phyloP scores from a whole-genome alignment of 2,888 invertebrate genomes.

The Heteromyza rotundicornis region DNA sequence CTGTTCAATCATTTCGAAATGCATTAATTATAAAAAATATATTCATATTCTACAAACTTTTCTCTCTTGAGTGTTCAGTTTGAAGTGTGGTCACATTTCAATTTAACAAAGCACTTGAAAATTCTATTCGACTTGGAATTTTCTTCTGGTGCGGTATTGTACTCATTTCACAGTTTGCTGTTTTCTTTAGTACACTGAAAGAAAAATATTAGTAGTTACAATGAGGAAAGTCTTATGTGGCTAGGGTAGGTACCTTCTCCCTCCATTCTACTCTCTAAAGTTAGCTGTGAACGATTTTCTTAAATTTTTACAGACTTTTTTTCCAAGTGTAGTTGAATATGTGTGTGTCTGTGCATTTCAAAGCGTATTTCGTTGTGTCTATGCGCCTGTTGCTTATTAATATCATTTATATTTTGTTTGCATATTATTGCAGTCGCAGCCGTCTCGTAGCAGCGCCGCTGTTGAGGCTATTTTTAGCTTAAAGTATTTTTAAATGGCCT shows the following conservation, averaged over 20 bases:
- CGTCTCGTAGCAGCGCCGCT: conserved; percentile 4
- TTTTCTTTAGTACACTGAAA: neutral
- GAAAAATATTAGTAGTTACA: too few species aligned
- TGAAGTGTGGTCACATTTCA: neutral
- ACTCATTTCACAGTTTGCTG: too few species aligned
- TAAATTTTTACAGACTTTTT: too few species aligned
- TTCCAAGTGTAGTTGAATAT: neutral
- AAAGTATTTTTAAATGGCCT: conserved; percentile 45
- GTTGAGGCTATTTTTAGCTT: conserved; percentile 38
- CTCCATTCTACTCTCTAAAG: too few species aligned
- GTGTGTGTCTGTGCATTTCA: neutral
- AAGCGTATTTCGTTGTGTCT: neutral
- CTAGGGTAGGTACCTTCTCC: too few species aligned
- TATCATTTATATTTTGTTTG: neutral
- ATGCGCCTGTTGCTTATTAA: neutral
- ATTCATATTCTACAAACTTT: too few species aligned
- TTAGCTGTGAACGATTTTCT: neutral
- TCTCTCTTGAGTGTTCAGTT: too few species aligned
- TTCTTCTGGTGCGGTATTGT: neutral
- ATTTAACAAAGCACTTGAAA: neutral
- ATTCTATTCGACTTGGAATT: neutral
- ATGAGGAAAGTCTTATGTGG: too few species aligned
- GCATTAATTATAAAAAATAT: too few species aligned
- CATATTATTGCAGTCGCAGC: neutral
- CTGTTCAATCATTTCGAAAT: too few species aligned